Conservation (phyloP, 2,797 vertebrate species). For the Carapus acus region DNA sequence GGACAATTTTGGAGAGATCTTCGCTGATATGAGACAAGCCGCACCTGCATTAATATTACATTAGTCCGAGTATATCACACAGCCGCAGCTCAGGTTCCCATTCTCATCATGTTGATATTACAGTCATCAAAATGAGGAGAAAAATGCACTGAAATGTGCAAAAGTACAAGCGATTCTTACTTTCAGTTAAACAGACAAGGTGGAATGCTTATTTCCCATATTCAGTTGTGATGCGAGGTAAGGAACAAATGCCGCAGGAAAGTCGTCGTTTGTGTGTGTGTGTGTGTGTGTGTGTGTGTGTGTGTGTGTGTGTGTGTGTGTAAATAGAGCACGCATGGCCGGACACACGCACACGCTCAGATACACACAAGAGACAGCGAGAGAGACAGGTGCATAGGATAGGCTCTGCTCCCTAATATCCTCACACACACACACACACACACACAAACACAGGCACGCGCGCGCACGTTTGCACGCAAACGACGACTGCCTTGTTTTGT, state of each 20-base stretch:
- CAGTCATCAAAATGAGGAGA: constrained; percentile 60
- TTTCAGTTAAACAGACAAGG: constrained; percentile 65
- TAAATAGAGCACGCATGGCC: constrained; percentile 68
- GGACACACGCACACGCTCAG: constrained; percentile 15
- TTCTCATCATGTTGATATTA: constrained; percentile 68
- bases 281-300: constrained; percentile 31
- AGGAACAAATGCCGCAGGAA: constrained; percentile 70
- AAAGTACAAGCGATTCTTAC: constrained; percentile 60
- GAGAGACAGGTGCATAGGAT: constrained; percentile 67
- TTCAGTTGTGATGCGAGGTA: constrained; percentile 60
- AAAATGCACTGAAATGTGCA: constrained; percentile 51
- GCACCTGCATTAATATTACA: constrained; percentile 75
- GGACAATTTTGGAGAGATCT: constrained; percentile 69
- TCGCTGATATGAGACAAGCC: constrained; percentile 71
- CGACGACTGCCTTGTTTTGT: constrained; percentile 36
- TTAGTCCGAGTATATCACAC: constrained; percentile 66
- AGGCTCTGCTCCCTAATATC: constrained; percentile 57
- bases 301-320: constrained; percentile 19
- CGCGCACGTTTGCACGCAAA: constrained; percentile 46
- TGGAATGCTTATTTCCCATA: constrained; percentile 69
- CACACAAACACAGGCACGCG: constrained; percentile 38
- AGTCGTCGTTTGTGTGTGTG: constrained; percentile 54
- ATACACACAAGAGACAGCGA: constrained; percentile 22
- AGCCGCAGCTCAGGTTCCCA: constrained; percentile 61
- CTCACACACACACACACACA: constrained; percentile 23